Evolutionary conservation across 2,888 invertebrate species (phyloP), one percentile per base, ranked within the genome.

Genomic region (Oxytorus armatus): DNA sequence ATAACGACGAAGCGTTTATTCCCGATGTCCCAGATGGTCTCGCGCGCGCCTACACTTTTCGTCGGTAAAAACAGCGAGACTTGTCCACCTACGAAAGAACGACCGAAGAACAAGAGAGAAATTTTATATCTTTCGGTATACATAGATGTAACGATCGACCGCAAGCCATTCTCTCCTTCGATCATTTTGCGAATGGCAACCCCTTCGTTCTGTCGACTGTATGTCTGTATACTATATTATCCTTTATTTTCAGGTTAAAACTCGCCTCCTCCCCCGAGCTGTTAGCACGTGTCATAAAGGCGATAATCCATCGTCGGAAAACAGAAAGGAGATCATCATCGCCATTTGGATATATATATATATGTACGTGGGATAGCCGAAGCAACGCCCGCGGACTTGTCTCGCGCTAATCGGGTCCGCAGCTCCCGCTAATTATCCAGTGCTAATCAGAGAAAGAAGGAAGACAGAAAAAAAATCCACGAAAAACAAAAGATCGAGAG

Each of bases 361-460:
- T 77, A 83, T 77, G 80, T 79, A 59, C 72, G 72, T 76, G 47
- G 51, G 74, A 83, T 80, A 18, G 44, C n/a, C 23, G 29, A 39
- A 21, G 18, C 39, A 65, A 55, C 18, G 55, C 33, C 39, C 53
- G 63, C 33, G 59, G 73, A 63, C 73, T 86, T 85, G 87, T 87
- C 87, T 85, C 82, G 74, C 82, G 89, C 88, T 90, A 90, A 91
- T 88, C 87, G 84, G 86, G 84, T 86, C 82, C 84, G 82, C 57
- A 21, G 29, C 65, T n/a, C n/a, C 39, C 83, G 89, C 87, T 91
- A 91, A 91, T 91, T 90, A 88, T 86, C 84, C 76, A 72, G 85
- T 86, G 91, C 88, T 91, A 91, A 91, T 88, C 87, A 47, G 59
- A 39, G 10, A 14, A 53, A 39, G 68, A 61, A 72, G 63, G 47